phyloP scores from a whole-genome alignment of 2,888 invertebrate genomes.

The Sipha maydis region DNA sequence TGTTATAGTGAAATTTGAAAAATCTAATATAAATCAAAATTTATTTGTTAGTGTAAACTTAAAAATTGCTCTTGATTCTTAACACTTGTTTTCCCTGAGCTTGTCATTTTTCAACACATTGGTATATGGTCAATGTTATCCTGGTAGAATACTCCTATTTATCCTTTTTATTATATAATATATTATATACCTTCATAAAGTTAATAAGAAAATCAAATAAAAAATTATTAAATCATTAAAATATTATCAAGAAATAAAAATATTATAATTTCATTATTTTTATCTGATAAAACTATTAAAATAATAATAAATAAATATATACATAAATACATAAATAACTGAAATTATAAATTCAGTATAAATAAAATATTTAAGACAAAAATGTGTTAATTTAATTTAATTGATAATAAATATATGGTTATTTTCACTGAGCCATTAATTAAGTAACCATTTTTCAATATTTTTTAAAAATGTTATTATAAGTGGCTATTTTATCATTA shows the following conservation, averaged over 20 bases:
- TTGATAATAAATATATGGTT: not conserved
- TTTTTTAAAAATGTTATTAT: too few relatives aligned
- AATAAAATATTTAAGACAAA: not conserved
- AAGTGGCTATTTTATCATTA: too few relatives aligned
- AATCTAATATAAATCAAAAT: constrained; percentile 48
- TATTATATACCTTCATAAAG: not conserved
- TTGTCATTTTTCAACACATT: not conserved
- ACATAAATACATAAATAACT: not conserved
- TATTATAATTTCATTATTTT: not conserved
- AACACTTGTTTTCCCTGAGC: not conserved
- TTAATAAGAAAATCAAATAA: not conserved
- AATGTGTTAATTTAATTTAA: not conserved
- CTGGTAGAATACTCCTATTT: constrained; percentile 2
- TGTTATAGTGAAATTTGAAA: constrained; percentile 48
- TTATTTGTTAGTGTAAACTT: constrained; percentile 31
- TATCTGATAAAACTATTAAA: constrained; percentile 8
- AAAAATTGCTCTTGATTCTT: constrained; percentile 25
- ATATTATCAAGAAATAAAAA: not conserved
- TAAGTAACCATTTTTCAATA: not conserved
- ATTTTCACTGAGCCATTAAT: not conserved
- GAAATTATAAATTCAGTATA: not conserved
- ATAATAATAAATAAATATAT: not conserved
- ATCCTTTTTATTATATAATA: constrained; percentile 2
- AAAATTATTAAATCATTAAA: not conserved
- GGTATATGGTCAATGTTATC: not conserved